Evolutionary conservation across 1,140 invertebrate species (phyloP), one percentile per base, ranked within the genome.

Genomic region (Venturia canescens): DNA sequence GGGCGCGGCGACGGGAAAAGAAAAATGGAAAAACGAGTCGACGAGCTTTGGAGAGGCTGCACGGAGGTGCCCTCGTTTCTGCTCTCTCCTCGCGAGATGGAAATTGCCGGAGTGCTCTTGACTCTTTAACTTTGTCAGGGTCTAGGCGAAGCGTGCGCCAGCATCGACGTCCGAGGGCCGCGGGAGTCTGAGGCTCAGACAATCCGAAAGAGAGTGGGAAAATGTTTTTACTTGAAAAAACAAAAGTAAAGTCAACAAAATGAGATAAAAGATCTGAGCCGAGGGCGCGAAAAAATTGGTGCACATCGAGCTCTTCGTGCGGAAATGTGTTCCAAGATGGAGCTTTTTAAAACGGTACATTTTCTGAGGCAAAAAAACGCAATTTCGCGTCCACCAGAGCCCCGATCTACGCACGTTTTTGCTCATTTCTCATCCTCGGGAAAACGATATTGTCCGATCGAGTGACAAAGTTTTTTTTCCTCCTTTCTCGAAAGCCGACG

Each of bases 71-170:
- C 66, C 66, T 69, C 29, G 66, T 69, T 69, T 27, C 27, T 69
- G 18, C 21, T 69, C 66, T 69, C 15, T 31, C 21, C 16, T n/a
- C 27, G 15, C 27, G 66, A 31, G 66, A 13, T 29, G 29, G n/a
- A 69, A 69, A 31, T 31, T 15, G 27, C 27, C 66, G 29, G 27
- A 69, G 66, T 69, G 66, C 66, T 34, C 66, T 69, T 69, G 66
- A 69, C 66, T 69, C 66, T 69, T 69, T 15, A 69, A 69, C 66
- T 69, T 69, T 69, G 66, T 69, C 66, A 69, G 66, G 66, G 66
- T 69, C 66, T 69, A 31, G 66, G 29, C 66, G n/a, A 69, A 69
- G 66, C 27, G 66, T 21, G 66, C 13, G 13, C 23, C 13, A 69
- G 23, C 23, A 69, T 69, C 66, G 66, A 69, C 66, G 66, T 16